Conservation (phyloP, 2,797 vertebrate genomes). For the Brachyrhaphis roseni region DNA sequence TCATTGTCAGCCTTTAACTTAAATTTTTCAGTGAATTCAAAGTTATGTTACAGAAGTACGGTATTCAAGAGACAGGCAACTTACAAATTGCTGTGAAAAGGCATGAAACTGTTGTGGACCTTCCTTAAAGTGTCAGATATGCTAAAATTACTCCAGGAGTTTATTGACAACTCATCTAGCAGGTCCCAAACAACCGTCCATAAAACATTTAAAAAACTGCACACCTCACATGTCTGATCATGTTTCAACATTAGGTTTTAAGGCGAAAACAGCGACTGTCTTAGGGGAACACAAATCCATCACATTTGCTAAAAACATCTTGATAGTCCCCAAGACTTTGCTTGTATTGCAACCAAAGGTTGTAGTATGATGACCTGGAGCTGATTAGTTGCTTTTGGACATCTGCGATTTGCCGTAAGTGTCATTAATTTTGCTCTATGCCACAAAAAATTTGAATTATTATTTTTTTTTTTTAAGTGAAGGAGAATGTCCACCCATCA, state of each 20-base stretch:
- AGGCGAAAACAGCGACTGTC: not conserved
- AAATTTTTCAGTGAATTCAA: not conserved
- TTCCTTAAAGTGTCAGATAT: not conserved
- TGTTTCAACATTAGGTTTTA: not conserved
- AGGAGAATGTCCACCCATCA: not conserved
- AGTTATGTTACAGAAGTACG: too few species aligned
- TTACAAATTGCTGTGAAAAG: too few species aligned
- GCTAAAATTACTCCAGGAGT: not conserved
- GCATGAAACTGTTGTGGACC: not conserved
- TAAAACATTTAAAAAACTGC: not conserved
- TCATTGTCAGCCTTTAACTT: not conserved
- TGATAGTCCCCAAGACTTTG: not conserved
- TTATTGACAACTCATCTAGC: not conserved
- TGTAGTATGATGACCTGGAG: not conserved
- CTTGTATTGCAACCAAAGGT: not conserved
- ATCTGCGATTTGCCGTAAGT: not conserved
- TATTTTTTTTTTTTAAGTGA: not conserved
- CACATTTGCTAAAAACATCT: not conserved
- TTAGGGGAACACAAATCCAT: not conserved
- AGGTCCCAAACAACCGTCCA: not conserved
- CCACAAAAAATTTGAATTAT: not conserved
- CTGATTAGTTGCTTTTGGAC: not conserved
- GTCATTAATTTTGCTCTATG: not conserved
- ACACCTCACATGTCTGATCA: not conserved
- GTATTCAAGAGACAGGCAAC: too few species aligned